These are phyloP conservation scores for Anguilla obscura DNA, from an alignment of 2,797 vertebrate species.

Conservation along the genomic window DNA sequence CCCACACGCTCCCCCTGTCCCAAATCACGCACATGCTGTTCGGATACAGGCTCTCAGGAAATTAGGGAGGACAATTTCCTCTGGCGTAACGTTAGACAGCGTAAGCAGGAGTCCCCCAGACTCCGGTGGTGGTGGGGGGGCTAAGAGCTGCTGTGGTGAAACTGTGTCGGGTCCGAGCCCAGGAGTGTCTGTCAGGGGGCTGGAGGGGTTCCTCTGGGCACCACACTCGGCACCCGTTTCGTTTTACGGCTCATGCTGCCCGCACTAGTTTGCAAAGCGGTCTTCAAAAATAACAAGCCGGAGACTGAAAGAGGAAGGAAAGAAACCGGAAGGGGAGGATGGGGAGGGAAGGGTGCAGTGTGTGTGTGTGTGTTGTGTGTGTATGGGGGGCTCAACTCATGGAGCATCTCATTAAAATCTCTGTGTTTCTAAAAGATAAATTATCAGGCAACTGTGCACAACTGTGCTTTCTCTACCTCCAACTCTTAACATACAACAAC, in stretches of 20 bases:
- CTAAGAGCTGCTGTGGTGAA: slow-evolving; percentile 70
- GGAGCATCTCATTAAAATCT: slow-evolving; percentile 12
- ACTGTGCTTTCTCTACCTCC: slow-evolving; percentile 25
- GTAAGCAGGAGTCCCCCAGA: slow-evolving; percentile 72
- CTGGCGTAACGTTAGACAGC: slow-evolving; percentile 84
- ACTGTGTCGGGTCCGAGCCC: slow-evolving; percentile 41
- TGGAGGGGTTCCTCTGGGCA: slow-evolving; percentile 47
- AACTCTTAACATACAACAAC: neutral
- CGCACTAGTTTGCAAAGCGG: slow-evolving; percentile 46
- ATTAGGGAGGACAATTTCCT: slow-evolving; percentile 85
- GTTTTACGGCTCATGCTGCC: slow-evolving; percentile 34
- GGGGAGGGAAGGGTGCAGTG: slow-evolving; percentile 29
- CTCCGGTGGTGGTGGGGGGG: slow-evolving; percentile 41
- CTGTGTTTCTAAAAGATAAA: neutral
- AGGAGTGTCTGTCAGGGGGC: slow-evolving; percentile 43
- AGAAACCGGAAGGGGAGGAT: slow-evolving; percentile 28
- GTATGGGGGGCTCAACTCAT: slow-evolving; percentile 32
- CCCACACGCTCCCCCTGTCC: slow-evolving; percentile 69
- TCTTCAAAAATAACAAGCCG: slow-evolving; percentile 35
- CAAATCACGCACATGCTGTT: slow-evolving; percentile 69
- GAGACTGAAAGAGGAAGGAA: slow-evolving; percentile 22
- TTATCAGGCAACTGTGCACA: neutral
- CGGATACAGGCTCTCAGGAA: slow-evolving; percentile 85
- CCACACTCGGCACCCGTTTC: slow-evolving; percentile 60
- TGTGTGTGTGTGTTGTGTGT: neutral